Conservation (phyloP, 2,888 invertebrate species). For the Melitaea athalia region DNA sequence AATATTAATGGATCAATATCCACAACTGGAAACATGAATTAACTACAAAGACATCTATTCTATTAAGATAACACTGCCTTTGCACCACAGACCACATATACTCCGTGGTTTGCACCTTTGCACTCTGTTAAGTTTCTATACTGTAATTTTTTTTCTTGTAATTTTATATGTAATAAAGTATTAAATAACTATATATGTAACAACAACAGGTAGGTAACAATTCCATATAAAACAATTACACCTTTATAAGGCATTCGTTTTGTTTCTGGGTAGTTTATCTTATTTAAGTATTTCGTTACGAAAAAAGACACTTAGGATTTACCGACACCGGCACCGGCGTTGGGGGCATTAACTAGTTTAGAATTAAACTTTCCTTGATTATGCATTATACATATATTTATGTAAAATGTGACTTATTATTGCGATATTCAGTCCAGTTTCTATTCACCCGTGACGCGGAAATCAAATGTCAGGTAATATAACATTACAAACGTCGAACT, state of each 20-base stretch:
- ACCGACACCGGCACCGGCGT: no score
- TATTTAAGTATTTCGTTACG: constrained; percentile 22
- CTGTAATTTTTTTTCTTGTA: no score
- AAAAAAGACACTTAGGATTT: no score
- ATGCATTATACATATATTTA: constrained; percentile 2
- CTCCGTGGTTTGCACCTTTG: no score
- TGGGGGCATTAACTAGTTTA: background rate
- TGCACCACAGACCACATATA: no score
- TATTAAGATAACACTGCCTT: no score
- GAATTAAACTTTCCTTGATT: background rate
- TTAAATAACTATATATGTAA: background rate
- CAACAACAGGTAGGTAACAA: background rate
- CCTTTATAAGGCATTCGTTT: constrained; percentile 20
- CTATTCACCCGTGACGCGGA: background rate
- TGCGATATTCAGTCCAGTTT: constrained; percentile 25
- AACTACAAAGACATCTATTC: no score
- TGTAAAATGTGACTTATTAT: constrained; percentile 19
- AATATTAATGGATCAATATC: no score
- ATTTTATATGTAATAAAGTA: no score
- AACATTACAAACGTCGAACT: no score
- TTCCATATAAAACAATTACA: background rate
- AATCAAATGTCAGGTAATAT: background rate
- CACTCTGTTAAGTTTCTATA: no score
- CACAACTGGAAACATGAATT: no score
- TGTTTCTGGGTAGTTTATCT: constrained; percentile 30